These are phyloP conservation scores for Papilio xuthus DNA, from an alignment of 1,140 invertebrate species.

Conservation along the genomic window DNA sequence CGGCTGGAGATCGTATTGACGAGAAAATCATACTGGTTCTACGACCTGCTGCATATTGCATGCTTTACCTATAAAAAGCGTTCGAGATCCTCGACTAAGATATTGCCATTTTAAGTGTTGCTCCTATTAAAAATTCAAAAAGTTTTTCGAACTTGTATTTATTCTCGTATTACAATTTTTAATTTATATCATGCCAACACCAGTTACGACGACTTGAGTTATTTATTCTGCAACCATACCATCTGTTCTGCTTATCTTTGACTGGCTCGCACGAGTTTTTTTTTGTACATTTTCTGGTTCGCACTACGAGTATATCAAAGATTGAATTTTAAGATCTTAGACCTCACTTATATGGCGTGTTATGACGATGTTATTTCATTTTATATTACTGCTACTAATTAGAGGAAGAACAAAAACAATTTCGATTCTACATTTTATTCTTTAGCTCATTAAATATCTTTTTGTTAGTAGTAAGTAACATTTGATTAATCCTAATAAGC, in stretches of 20 bases:
- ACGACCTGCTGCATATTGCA: conserved; percentile 50
- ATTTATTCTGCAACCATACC: conserved; percentile 39
- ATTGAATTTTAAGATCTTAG: conserved; percentile 30
- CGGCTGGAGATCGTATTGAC: conserved; percentile 49
- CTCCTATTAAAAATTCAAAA: conserved; percentile 44
- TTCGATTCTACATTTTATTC: background rate
- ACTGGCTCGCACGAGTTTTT: conserved; percentile 36
- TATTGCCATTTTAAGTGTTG: conserved; percentile 47
- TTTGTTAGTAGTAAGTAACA: conserved; percentile 1
- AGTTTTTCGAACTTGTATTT: conserved; percentile 41
- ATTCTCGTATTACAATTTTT: conserved; percentile 43
- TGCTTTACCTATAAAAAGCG: conserved; percentile 42
- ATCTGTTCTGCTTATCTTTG: conserved; percentile 39
- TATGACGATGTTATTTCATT: conserved; percentile 26
- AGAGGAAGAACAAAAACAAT: conserved; percentile 6
- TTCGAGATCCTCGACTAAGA: conserved; percentile 45
- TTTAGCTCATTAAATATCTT: background rate
- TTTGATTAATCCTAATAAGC: conserved; percentile 4
- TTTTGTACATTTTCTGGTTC: conserved; percentile 29
- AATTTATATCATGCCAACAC: conserved; percentile 42
- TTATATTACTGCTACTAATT: conserved; percentile 15
- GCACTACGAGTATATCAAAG: conserved; percentile 30
- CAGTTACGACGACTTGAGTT: conserved; percentile 40
- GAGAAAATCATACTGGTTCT: conserved; percentile 51
- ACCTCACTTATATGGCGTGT: conserved; percentile 9